Evolutionary conservation across 2,797 vertebrate species (phyloP).

Genomic region (Loriculus beryllinus): DNA sequence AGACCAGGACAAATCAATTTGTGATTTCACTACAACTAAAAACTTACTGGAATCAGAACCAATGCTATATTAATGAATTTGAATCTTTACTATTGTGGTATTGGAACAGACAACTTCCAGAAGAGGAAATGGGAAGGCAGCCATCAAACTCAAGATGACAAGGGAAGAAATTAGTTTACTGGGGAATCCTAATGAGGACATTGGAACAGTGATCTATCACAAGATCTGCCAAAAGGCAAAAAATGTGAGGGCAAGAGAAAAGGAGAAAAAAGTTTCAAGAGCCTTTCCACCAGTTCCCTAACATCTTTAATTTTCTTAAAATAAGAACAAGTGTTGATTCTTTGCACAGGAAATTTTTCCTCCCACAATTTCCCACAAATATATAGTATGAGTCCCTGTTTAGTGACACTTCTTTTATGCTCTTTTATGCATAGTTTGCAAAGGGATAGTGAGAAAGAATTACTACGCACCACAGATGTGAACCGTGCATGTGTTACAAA

Average conservation of each 20-base stretch:
- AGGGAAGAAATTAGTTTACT: slow-evolving; percentile 19
- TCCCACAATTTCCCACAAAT: neutral
- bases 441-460: neutral
- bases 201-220: neutral
- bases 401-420: neutral
- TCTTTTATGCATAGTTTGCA: neutral
- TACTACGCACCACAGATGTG: neutral
- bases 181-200: neutral
- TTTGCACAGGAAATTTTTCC: neutral
- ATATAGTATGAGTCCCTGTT: neutral
- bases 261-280: neutral
- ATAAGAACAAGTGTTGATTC: neutral
- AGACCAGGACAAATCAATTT: slow-evolving; percentile 25
- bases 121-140: slow-evolving; percentile 48
- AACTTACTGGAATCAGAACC: slow-evolving; percentile 8
- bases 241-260: neutral
- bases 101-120: slow-evolving; percentile 38
- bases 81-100: slow-evolving; percentile 28
- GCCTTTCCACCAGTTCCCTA: neutral
- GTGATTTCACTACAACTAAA: slow-evolving; percentile 13
- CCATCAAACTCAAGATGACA: slow-evolving; percentile 27
- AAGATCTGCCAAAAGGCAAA: neutral
- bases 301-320: neutral
- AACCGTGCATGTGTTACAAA: neutral
- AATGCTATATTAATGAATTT: neutral